A percentile compares a stretch with the other conserved stretches of the same genome.
Conservation (phyloP, 2,888 invertebrate species). For the Amphiduros pacificus region DNA sequence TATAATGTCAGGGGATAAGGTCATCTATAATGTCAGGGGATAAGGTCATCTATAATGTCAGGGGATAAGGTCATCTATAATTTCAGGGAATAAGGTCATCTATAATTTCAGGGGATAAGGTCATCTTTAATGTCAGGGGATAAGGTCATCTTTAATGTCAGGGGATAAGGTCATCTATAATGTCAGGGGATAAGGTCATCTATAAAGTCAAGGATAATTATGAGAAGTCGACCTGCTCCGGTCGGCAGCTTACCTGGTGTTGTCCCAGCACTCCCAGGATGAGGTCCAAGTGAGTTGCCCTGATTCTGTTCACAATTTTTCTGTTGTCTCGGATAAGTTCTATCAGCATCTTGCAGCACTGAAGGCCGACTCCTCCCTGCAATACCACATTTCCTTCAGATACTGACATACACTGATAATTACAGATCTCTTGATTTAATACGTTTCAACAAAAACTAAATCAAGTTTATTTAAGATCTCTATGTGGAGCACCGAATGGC, state of each 20-base stretch:
- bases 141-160: no score
- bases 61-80: no score
- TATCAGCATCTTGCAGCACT: constrained; percentile 9
- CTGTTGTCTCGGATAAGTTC: constrained; percentile 9
- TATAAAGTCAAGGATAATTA: neutral
- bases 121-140: no score
- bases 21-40: no score
- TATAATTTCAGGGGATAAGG: no score
- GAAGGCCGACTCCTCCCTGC: constrained; percentile 6
- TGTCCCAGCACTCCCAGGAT: constrained; percentile 3
- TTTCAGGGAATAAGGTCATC: no score
- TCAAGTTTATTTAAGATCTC: neutral
- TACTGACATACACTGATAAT: neutral
- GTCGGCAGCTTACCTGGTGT: neutral
- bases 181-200: neutral
- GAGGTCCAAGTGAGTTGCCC: neutral
- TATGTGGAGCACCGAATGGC: no score
- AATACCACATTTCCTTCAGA: neutral
- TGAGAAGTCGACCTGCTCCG: neutral
- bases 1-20: no score
- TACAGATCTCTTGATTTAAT: neutral
- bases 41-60: no score
- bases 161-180: no score
- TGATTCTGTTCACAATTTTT: constrained; percentile 11
- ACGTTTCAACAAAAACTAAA: neutral